Evolutionary conservation across 2,888 invertebrate species (phyloP).

Genomic region (Amphiduros pacificus): DNA sequence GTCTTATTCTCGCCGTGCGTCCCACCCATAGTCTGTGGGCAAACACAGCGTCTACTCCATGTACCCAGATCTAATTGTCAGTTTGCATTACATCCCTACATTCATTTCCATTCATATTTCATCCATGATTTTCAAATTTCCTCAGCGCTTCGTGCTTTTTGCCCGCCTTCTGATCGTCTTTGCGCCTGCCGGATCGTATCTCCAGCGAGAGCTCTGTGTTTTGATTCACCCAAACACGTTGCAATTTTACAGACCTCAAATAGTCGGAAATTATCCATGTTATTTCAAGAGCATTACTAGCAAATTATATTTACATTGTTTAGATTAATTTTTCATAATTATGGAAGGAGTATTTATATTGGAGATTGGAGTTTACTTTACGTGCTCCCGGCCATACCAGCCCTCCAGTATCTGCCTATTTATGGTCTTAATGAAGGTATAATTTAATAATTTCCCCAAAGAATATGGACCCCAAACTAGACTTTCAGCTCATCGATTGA

Average conservation of each 20-base stretch:
- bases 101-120: no score
- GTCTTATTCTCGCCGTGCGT: no score
- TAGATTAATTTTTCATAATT: constrained; percentile 14
- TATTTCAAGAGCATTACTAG: constrained; percentile 14
- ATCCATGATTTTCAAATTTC: no score
- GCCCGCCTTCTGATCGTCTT: no score
- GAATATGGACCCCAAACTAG: constrained; percentile 1
- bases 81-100: no score
- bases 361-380: constrained; percentile 5
- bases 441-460: constrained; percentile 17
- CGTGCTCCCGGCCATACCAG: not conserved
- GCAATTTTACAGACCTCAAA: constrained; percentile 8
- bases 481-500: constrained; percentile 5
- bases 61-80: no score
- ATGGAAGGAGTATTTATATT: not conserved
- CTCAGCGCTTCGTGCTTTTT: no score
- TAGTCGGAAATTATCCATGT: constrained; percentile 14
- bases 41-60: no score
- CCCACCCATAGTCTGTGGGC: no score
- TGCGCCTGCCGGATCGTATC: no score
- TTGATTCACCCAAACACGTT: constrained; percentile 9
- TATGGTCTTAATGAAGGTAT: constrained; percentile 12
- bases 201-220: no score
- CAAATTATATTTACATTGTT: constrained; percentile 14
- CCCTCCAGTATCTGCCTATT: not conserved